These are phyloP conservation scores for Xyrichtys novacula DNA, from an alignment of 2,797 vertebrate genomes.

Conservation along the genomic window DNA sequence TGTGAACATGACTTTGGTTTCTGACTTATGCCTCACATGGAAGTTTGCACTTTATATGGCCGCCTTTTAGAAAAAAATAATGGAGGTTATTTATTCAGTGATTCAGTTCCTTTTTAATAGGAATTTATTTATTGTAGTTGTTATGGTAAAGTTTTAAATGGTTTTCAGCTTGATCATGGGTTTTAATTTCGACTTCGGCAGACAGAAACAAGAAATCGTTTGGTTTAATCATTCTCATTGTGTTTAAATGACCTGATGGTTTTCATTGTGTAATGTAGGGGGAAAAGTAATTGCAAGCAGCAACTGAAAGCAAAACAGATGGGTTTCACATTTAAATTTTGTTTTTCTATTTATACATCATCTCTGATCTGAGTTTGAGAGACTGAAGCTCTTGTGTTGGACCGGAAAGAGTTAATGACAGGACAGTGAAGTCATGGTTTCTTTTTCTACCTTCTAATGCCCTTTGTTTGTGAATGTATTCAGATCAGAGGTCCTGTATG, in stretches of 20 bases:
- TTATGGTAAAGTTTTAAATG: slow-evolving; percentile 64
- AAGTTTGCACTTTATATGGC: slow-evolving; percentile 83
- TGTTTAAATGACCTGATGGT: slow-evolving; percentile 55
- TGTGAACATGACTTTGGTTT: slow-evolving; percentile 51
- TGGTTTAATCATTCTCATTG: slow-evolving; percentile 62
- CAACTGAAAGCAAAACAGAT: slow-evolving; percentile 70
- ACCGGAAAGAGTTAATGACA: slow-evolving; percentile 60
- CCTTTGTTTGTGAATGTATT: slow-evolving; percentile 77
- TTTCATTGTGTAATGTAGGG: slow-evolving; percentile 63
- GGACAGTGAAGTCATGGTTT: slow-evolving; percentile 63
- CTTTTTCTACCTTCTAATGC: slow-evolving; percentile 58
- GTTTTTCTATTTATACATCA: slow-evolving; percentile 58
- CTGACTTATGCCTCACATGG: slow-evolving; percentile 68
- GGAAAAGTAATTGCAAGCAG: slow-evolving; percentile 43
- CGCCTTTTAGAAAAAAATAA: slow-evolving; percentile 61
- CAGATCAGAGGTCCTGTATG: slow-evolving; percentile 73
- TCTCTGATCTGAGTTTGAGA: slow-evolving; percentile 55
- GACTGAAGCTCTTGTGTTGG: slow-evolving; percentile 56
- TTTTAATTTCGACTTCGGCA: slow-evolving; percentile 49
- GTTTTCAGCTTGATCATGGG: slow-evolving; percentile 59
- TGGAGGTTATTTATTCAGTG: slow-evolving; percentile 77
- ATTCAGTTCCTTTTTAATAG: slow-evolving; percentile 74
- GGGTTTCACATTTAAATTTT: slow-evolving; percentile 50
- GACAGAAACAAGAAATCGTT: slow-evolving; percentile 37
- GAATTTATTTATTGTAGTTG: slow-evolving; percentile 84